These are phyloP conservation scores for Halichondria panicea DNA, from an alignment of 37 sponge, comb jelly and placozoan species.

Conservation along the genomic window DNA sequence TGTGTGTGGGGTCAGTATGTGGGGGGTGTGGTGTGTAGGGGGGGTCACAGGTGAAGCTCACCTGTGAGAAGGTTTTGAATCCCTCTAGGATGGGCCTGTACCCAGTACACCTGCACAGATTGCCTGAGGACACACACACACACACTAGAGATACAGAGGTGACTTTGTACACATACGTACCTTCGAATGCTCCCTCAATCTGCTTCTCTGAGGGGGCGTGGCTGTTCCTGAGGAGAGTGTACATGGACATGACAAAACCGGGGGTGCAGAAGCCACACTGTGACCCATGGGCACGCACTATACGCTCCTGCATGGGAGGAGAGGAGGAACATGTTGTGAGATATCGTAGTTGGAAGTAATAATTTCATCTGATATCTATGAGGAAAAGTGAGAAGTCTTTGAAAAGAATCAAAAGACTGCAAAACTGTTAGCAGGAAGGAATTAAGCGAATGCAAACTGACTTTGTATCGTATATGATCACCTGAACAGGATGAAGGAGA, in stretches of 20 bases:
- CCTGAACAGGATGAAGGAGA: conserved; percentile 81
- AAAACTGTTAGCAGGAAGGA: too few species aligned
- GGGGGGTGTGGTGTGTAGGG: too few species aligned
- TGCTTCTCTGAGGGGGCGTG: conserved; percentile 69
- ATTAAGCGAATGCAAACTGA: too few species aligned
- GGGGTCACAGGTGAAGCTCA: background rate
- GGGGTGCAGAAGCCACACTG: conserved; percentile 97
- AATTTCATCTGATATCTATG: too few species aligned
- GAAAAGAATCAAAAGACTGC: too few species aligned
- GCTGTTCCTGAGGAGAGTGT: conserved; percentile 83
- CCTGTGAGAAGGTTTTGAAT: conserved; percentile 79
- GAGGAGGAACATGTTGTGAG: too few species aligned
- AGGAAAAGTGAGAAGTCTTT: too few species aligned
- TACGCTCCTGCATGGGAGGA: too few species aligned
- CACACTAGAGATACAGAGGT: background rate
- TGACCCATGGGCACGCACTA: conserved; percentile 82
- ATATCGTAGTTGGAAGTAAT: too few species aligned
- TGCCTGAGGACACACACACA: conserved; percentile 37
- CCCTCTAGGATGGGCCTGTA: conserved; percentile 87
- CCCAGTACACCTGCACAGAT: conserved; percentile 91
- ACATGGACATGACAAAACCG: conserved; percentile 95
- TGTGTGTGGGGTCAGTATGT: too few species aligned
- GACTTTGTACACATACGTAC: conserved; percentile 4
- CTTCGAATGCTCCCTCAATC: conserved; percentile 83
- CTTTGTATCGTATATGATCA: too few species aligned